Evolutionary conservation across 2,113 vertebrate species (phyloP).

Genomic region (Cichladusa arquata): DNA sequence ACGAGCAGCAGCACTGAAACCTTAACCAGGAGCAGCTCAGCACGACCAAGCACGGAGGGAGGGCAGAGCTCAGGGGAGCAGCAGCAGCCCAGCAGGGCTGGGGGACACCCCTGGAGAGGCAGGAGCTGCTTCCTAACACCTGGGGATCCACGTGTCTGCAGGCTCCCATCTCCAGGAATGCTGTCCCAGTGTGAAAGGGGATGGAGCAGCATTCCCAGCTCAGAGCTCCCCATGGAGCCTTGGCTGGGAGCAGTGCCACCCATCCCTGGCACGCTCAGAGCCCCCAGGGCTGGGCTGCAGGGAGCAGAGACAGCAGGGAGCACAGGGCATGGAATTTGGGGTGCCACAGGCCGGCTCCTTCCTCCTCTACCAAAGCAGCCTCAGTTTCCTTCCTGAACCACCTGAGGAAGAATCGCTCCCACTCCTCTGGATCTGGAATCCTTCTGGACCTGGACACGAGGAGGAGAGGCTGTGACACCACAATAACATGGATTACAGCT

Average conservation of each 20-base stretch:
- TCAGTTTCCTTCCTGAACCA: neutral
- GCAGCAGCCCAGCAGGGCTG: too few species aligned
- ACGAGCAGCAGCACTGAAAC: neutral
- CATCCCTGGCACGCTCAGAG: neutral
- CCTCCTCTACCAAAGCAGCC: neutral
- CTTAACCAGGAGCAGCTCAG: neutral
- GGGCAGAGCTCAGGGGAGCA: neutral
- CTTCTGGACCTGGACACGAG: neutral
- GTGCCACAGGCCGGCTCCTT: neutral
- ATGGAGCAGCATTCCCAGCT: neutral
- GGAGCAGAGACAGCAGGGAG: neutral
- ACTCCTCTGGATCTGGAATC: neutral
- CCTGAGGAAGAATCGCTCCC: neutral
- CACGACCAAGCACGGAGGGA: fast-evolving
- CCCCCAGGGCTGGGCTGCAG: neutral
- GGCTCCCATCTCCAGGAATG: fast-evolving
- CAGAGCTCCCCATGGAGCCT: neutral
- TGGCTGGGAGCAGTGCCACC: fast-evolving
- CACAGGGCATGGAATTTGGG: neutral
- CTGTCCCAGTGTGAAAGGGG: neutral
- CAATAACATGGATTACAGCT: neutral
- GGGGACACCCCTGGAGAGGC: too few species aligned
- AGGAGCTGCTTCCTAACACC: neutral
- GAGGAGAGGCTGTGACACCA: neutral
- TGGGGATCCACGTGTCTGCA: neutral